Evolutionary conservation across 2,113 vertebrate species (phyloP), one percentile per base, ranked within the genome.

Genomic region (Psophia crepitans): DNA sequence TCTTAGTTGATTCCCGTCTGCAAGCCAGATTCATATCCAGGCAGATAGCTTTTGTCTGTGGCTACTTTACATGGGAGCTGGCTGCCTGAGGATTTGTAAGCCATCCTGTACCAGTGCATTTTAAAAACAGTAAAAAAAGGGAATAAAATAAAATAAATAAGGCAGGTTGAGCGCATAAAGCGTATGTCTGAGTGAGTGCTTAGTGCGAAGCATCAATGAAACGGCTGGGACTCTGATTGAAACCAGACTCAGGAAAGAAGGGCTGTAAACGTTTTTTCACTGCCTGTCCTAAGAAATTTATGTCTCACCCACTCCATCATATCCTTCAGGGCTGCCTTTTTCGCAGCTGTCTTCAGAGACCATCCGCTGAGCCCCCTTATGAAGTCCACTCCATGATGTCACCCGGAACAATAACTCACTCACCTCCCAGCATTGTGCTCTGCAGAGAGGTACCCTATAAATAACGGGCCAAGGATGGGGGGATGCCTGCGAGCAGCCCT

Each of bases 281-380:
- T 97, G 96, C 97, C 97, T 98, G 97, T 98, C 98, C 97, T 97
- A 97, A 98, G 98, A 98, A 98, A 98, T 98, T 98, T 98, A 98
- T 98, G 96, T 98, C 97, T 98, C 98, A 98, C 97, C 97, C 98
- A 98, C 97, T 98, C 97, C 97, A 98, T 98, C 98, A 98, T 97
- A 96, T 96, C 97, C 97, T 98, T 87, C 83, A 97, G 97, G 97
- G 95, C 96, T 97, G 97, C 93, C 89, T 97, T 96, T 96, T 88
- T 97, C 44, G 37, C 96, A 97, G 97, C 96, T 96, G 97, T 96
- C 96, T 97, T 97, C 93, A 97, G 97, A 97, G 97, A 97, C 95
- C 83, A 57, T 95, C 92, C 93, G 18, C 90, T 75, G 90, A 97
- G 95, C 86, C 85, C 88, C 93, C 90, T 96, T 94, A 78, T 89